Conservation (phyloP, 1,140 invertebrate species). For the Pseudomyrmex cubaensis region DNA sequence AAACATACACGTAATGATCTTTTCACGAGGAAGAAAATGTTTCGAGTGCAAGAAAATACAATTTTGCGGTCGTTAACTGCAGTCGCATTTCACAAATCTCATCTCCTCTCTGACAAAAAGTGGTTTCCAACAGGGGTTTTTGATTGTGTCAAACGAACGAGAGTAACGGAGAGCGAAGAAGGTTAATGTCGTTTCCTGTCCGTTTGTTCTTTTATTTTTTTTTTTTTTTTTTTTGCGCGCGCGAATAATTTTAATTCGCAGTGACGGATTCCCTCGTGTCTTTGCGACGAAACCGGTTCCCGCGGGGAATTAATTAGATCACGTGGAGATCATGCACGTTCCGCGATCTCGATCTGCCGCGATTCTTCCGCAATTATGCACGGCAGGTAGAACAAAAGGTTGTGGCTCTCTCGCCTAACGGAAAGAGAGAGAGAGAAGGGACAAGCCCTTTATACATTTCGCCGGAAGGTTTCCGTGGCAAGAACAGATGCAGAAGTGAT, state of each 20-base stretch:
- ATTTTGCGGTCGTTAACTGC: conserved; percentile 11
- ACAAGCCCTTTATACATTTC: conserved; percentile 1
- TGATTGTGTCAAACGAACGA: not conserved
- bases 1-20: not conserved
- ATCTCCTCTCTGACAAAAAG: not conserved
- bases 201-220: not conserved
- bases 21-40: conserved; percentile 22
- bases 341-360: conserved; percentile 41
- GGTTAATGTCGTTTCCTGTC: not conserved
- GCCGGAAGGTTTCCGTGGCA: conserved; percentile 41
- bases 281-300: conserved; percentile 35
- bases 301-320: conserved; percentile 60
- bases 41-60: not conserved
- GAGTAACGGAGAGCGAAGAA: conserved; percentile 1
- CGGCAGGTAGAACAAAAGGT: conserved; percentile 49
- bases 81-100: too few species aligned
- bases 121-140: conserved; percentile 9
- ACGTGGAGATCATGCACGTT: conserved; percentile 44
- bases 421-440: too few species aligned
- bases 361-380: conserved; percentile 39
- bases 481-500: not conserved
- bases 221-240: conserved; percentile 5
- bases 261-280: conserved; percentile 17
- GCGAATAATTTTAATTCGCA: conserved; percentile 37
- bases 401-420: not conserved